Evolutionary conservation across 2,888 invertebrate genomes (phyloP), one percentile per base, ranked within the genome.

Genomic region (Yponomeuta malinellus): DNA sequence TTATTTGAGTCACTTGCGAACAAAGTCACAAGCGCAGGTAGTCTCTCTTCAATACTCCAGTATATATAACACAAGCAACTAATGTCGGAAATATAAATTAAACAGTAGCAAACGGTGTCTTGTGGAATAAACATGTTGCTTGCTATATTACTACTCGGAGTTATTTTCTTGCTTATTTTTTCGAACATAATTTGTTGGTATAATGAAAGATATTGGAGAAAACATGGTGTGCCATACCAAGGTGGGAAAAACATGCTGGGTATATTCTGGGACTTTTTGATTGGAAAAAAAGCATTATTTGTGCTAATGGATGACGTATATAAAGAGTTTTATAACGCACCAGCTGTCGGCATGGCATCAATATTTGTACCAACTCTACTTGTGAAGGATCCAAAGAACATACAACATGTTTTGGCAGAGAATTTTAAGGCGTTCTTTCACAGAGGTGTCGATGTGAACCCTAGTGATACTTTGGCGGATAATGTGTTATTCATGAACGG

Each of bases 371-470:
- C 84, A 1, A 78, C 79, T 0, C 72, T 89, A 0, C 72, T 89
- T 2, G 15, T 89, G 2, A 83, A 79, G 72, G 77, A 83, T 23
- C 73, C 83, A 29, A 79, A 85, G 66, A 84, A 87, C 70, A 74
- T 89, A 9, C 81, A 86, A 76, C 76, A 81, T 2, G 83, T 89
- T 2, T 71, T 88, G 6, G 77, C 81, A 37, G 76, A 79, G 71
- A 84, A 88, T 68, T 87, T 87, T 43, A 81, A 83, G 74, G 84
- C 78, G 70, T 89, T 89, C 71, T 74, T 83, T 71, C 79, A 77
- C 31, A 82, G 88, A 8, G 89, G 88, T 6, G 76, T 85, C 10
- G 68, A 71, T 1, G 72, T 76, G 0, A 87, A 84, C 71, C 71
- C 79, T 4, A 81, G 79, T 48, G 89, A 89, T 71, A 63, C 78